Conservation (phyloP, 2,797 vertebrate genomes). For the Karalla daura region DNA sequence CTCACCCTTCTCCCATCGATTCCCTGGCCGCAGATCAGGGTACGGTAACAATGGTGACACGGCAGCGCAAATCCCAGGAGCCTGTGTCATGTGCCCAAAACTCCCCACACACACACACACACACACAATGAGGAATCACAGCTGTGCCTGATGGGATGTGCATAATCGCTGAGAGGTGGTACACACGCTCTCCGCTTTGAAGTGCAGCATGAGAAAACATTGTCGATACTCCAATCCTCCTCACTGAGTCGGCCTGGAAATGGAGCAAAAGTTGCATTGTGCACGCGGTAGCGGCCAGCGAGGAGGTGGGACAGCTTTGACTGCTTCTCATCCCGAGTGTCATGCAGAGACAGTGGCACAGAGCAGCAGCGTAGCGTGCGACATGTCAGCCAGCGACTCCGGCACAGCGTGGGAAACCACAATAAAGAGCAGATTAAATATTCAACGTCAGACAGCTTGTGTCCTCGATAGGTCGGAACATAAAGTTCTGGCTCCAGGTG, state of each 20-base stretch:
- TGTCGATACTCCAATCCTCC: not conserved
- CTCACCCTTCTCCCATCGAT: slow-evolving; percentile 7
- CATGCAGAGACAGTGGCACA: no score
- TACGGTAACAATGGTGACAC: slow-evolving; percentile 57
- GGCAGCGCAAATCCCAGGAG: slow-evolving; percentile 52
- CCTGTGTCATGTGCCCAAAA: slow-evolving; percentile 47
- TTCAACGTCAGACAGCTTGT: slow-evolving; percentile 56
- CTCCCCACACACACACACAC: slow-evolving; percentile 20
- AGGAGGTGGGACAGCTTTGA: no score
- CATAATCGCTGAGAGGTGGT: slow-evolving; percentile 13
- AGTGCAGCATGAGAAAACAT: not conserved
- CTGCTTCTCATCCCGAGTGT: no score
- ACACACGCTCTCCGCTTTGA: not conserved
- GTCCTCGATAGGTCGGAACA: slow-evolving; percentile 66
- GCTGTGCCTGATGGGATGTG: slow-evolving; percentile 29
- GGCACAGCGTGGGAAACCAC: slow-evolving; percentile 22
- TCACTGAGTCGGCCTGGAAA: slow-evolving; percentile 4
- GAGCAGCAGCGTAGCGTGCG: not conserved
- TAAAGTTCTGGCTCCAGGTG: slow-evolving; percentile 63
- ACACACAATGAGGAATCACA: slow-evolving; percentile 19
- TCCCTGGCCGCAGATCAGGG: slow-evolving; percentile 44
- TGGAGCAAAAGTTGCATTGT: not conserved
- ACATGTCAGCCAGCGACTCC: slow-evolving; percentile 12
- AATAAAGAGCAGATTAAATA: slow-evolving; percentile 60
- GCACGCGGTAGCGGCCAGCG: no score